Percentiles rank a stretch among this genome's conserved stretches.
Conservation (phyloP, 2,797 vertebrate genomes). For the Spinibarbus caldwelli region DNA sequence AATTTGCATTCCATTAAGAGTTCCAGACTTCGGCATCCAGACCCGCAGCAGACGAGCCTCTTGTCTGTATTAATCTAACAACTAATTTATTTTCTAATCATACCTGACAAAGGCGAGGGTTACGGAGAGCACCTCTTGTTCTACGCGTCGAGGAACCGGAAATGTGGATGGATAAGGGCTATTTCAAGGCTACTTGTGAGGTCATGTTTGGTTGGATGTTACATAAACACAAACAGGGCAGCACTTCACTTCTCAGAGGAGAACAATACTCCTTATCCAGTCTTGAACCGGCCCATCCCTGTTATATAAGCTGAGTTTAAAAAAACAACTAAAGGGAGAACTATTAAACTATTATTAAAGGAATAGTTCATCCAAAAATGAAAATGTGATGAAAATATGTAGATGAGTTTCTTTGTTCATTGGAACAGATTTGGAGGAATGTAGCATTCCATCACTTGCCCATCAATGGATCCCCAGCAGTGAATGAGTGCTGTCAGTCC, state of each 20-base stretch:
- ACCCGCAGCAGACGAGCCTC: conserved; percentile 47
- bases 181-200: conserved; percentile 26
- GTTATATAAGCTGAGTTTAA: conserved; percentile 1
- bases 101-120: conserved; percentile 53
- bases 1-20: conserved; percentile 66
- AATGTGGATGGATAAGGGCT: conserved; percentile 4
- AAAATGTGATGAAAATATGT: neutral
- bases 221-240: conserved; percentile 35
- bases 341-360: neutral
- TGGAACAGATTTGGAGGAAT: neutral
- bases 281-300: neutral
- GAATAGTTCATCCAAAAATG: neutral
- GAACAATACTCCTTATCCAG: neutral
- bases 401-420: neutral
- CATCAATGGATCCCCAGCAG: neutral
- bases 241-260: conserved; percentile 3
- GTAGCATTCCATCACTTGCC: neutral
- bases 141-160: neutral
- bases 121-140: conserved; percentile 37
- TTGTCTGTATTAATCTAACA: conserved; percentile 58
- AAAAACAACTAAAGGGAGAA: neutral
- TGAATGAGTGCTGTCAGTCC: neutral
- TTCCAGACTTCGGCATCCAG: conserved; percentile 44
- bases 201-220: conserved; percentile 35
- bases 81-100: conserved; percentile 64